Evolutionary conservation across 2,888 invertebrate genomes (phyloP), one percentile per base, ranked within the genome.

Genomic region (Phania funesta): DNA sequence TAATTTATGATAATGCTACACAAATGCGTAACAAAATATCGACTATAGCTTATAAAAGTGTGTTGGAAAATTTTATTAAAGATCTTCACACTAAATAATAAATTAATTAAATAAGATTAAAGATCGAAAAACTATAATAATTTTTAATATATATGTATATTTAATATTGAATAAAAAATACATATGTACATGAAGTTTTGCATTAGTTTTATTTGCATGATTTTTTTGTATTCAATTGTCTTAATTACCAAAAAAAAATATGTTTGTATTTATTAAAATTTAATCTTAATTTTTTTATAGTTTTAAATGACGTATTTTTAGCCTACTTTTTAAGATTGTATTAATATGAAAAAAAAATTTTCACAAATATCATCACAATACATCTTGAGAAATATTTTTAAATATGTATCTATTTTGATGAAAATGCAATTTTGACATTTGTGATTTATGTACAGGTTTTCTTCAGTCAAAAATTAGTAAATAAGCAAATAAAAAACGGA

Each of bases 371-470:
- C n/a, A n/a, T n/a, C 76, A 76, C 68, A 76, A 76, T 68, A 74
- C 74, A 74, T 74, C 32, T 58, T 44, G 60, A 44, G 52, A 76
- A 62, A 76, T 68, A 76, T 76, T 44, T 18, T 44, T 16, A 29
- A n/a, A n/a, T n/a, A 35, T 58, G 26, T 38, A 52, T 52, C 52
- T 76, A 68, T 60, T 76, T 64, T 56, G 32, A 76, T 52, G 68
- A 60, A 68, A 76, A 76, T 76, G 76, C 68, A 73, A 65, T 65
- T 71, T 65, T 68, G 74, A 82, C 54, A 82, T 70, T 74, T 78
- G 82, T 78, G 78, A 78, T 41, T 75, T 78, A 75, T 78, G 74
- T 82, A 77, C 73, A 73, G 58, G 58, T 68, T 74, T 70, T 52
- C 64, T 74, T 74, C 78, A 82, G 78, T 77, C 74, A 46, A 64